These are phyloP conservation scores for Ascaphus truei DNA, from an alignment of 2,113 vertebrate species.

Conservation along the genomic window DNA sequence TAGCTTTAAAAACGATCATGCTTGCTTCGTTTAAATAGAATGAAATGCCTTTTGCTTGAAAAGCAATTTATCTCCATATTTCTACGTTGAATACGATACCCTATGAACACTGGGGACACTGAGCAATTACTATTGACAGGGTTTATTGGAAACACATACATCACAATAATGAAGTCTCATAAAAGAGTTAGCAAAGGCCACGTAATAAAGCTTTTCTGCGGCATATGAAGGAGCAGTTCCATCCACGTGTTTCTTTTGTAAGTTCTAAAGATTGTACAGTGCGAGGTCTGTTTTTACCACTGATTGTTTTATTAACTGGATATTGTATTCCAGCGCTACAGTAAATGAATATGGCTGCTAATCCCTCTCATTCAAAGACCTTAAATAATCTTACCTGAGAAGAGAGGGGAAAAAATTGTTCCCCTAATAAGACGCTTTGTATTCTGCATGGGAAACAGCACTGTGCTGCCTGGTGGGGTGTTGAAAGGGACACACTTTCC, in stretches of 20 bases:
- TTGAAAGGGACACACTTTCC: no score
- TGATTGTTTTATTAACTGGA: no score
- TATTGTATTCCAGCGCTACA: no score
- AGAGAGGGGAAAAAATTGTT: no score
- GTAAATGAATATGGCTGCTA: background rate
- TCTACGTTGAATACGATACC: constrained; percentile 30
- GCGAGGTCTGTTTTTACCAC: no score
- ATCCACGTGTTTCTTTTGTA: background rate
- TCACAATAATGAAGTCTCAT: constrained; percentile 35
- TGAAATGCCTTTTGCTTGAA: constrained; percentile 35
- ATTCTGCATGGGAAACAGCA: no score
- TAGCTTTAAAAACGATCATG: background rate
- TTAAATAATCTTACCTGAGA: no score
- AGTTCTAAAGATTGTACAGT: no score
- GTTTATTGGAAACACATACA: constrained; percentile 37
- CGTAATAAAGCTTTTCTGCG: background rate
- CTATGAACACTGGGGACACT: constrained; percentile 33
- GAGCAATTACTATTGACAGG: constrained; percentile 34
- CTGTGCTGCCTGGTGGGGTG: no score
- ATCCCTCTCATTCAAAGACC: no score
- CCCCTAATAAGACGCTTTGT: no score
- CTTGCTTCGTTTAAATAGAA: constrained; percentile 15
- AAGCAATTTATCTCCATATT: constrained; percentile 37
- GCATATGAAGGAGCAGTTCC: background rate
- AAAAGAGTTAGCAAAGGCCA: constrained; percentile 20